These are phyloP conservation scores for Hyles vespertilio DNA, from an alignment of 1,140 invertebrate species.

Conservation along the genomic window DNA sequence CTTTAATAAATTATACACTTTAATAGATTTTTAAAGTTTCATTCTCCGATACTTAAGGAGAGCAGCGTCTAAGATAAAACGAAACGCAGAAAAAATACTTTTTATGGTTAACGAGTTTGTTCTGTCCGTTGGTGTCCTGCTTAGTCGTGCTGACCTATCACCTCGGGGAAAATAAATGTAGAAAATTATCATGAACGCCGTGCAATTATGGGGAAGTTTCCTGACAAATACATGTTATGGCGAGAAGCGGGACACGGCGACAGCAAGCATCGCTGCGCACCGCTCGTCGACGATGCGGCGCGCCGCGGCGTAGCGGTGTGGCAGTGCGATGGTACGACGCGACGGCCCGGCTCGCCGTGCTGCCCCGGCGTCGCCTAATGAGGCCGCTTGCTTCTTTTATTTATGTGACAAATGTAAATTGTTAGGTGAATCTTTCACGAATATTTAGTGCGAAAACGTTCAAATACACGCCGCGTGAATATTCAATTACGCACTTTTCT, in stretches of 20 bases:
- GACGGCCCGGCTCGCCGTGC: constrained; percentile 17
- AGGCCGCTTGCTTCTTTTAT: constrained; percentile 58
- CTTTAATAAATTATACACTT: constrained; percentile 53
- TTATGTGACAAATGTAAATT: constrained; percentile 68
- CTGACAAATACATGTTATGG: constrained; percentile 42
- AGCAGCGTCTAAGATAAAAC: constrained; percentile 30
- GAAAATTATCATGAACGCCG: constrained; percentile 33
- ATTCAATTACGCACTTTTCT: constrained; percentile 47
- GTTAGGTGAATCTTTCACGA: constrained; percentile 49
- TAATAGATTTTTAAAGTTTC: constrained; percentile 41
- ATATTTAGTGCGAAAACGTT: constrained; percentile 48
- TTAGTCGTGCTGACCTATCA: constrained; percentile 35
- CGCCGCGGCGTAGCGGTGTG: too few species aligned
- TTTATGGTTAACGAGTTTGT: constrained; percentile 22
- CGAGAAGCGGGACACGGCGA: constrained; percentile 33
- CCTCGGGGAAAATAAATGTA: constrained; percentile 32
- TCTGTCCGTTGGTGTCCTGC: constrained; percentile 13
- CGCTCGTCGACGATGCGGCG: neutral
- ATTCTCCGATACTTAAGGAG: constrained; percentile 25
- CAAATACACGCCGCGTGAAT: constrained; percentile 39
- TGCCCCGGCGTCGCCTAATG: constrained; percentile 46
- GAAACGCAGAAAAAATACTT: constrained; percentile 33
- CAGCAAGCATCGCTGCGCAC: constrained; percentile 11
- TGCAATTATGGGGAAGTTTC: constrained; percentile 49
- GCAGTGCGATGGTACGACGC: too few species aligned